Conservation (phyloP, 2,113 vertebrate species). For the Albula glossodonta region DNA sequence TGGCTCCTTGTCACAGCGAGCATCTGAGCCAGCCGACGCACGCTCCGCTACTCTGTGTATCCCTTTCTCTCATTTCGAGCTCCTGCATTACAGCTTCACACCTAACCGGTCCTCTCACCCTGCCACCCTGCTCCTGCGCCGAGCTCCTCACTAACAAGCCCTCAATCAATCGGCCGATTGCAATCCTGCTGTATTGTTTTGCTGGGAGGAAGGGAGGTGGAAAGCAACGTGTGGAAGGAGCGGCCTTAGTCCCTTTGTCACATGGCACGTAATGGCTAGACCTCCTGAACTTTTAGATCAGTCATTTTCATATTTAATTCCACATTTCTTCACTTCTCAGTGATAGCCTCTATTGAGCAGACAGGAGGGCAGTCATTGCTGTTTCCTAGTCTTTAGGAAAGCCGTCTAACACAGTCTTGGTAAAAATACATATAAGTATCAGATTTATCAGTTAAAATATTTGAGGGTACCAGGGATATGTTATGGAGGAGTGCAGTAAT, state of each 20-base stretch:
- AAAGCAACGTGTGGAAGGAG: conserved; percentile 22
- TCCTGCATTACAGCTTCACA: background rate
- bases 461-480: no score
- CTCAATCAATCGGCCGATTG: conserved; percentile 53
- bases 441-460: no score
- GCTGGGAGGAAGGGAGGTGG: conserved; percentile 34
- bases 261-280: no score
- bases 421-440: no score
- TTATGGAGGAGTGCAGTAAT: conserved; percentile 3
- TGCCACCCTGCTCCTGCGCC: conserved; percentile 19
- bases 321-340: no score
- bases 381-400: no score
- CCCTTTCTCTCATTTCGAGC: conserved; percentile 40
- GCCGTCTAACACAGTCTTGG: no score
- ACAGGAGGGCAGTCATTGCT: no score
- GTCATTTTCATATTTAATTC: no score
- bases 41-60: conserved; percentile 26
- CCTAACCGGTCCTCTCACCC: background rate
- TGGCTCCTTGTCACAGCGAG: conserved; percentile 37
- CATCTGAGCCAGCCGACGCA: conserved; percentile 46
- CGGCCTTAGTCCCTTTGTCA: no score
- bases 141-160: conserved; percentile 49
- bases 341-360: no score
- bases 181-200: conserved; percentile 50
- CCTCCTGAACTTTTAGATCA: no score